phyloP scores from a whole-genome alignment of 2,797 vertebrate species.

The Labeo calbasu region DNA sequence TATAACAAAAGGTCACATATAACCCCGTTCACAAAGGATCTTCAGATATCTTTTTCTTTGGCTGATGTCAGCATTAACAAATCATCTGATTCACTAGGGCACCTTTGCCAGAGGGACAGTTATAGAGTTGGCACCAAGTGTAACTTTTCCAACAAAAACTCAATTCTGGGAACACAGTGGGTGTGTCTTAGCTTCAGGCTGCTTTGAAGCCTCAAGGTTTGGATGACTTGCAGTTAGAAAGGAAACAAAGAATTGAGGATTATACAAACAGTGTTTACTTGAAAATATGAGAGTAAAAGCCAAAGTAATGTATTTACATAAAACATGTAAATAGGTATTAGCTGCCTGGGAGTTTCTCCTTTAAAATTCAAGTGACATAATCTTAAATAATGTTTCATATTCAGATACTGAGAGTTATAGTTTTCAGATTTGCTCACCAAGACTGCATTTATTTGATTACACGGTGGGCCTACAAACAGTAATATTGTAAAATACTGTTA shows the following conservation, averaged over 20 bases:
- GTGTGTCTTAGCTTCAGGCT: constrained; percentile 21
- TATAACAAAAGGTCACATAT: neutral
- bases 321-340: neutral
- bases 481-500: too few relatives aligned
- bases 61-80: constrained; percentile 24
- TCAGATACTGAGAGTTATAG: neutral
- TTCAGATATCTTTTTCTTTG: constrained; percentile 38
- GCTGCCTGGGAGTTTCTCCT: neutral
- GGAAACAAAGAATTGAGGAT: constrained; percentile 9
- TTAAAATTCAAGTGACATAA: neutral
- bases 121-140: constrained; percentile 1
- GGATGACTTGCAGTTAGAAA: neutral
- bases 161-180: neutral
- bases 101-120: constrained; percentile 6
- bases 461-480: too few relatives aligned
- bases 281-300: neutral
- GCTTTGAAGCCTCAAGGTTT: constrained; percentile 21
- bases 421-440: neutral
- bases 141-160: constrained; percentile 32
- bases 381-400: neutral
- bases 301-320: neutral
- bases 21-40: neutral
- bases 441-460: too few relatives aligned
- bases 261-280: neutral
- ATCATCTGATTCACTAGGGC: neutral